Evolutionary conservation across 2,113 vertebrate genomes (phyloP).

Genomic region (human): GRCh38 chr18:55906001-55906500

Average conservation of each 20-base stretch:
- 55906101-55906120: not conserved
- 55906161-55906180: not conserved
- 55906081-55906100: not conserved
- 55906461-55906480: too few species aligned
- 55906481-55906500: too few species aligned
- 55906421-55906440: too few species aligned
- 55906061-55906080: not conserved
- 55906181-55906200: not conserved
- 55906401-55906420: too few species aligned
- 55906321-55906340: too few species aligned
- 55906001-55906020: not conserved
- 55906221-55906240: not conserved
- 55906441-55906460: too few species aligned
- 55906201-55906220: not conserved
- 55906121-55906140: not conserved
- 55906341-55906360: too few species aligned
- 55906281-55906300: not conserved
- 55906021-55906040: not conserved
- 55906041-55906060: not conserved
- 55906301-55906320: not conserved
- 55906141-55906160: not conserved
- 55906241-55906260: not conserved
- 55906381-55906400: too few species aligned
- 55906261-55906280: not conserved
- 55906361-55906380: too few species aligned